These are phyloP conservation scores for Microcebus griseorufus DNA, from an alignment of 2,113 vertebrate species.

Conservation along the genomic window DNA sequence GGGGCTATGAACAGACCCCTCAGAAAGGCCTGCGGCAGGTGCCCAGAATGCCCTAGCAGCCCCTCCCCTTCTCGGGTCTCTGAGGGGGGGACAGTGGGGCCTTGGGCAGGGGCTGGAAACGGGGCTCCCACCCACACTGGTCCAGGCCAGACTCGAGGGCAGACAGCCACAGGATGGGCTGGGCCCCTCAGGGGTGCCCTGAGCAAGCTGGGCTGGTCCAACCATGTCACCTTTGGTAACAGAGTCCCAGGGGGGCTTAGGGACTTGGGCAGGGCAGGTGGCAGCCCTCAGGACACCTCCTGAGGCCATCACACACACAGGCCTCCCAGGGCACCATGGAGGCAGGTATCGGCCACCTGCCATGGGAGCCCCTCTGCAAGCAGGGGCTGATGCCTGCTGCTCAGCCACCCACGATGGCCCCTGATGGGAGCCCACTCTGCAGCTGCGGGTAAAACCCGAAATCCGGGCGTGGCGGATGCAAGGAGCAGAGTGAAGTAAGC, in stretches of 20 bases:
- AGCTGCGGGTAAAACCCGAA: no score
- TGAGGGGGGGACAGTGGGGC: no score
- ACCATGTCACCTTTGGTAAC: accelerated
- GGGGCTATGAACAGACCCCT: neutral
- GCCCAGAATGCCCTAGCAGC: no score
- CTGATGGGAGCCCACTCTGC: neutral
- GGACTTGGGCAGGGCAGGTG: neutral
- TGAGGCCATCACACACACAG: neutral
- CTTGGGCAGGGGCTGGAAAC: no score
- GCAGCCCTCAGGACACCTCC: neutral
- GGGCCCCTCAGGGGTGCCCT: neutral
- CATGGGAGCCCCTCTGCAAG: neutral
- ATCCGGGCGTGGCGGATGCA: no score
- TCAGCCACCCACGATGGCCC: neutral
- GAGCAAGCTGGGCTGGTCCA: accelerated
- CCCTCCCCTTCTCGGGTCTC: no score
- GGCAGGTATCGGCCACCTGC: accelerated
- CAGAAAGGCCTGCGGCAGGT: no score
- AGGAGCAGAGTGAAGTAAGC: no score
- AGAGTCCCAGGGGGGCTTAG: accelerated
- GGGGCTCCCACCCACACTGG: no score
- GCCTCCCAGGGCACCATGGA: accelerated
- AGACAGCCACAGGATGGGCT: neutral
- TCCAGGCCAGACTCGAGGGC: neutral
- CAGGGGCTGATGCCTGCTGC: neutral